Evolutionary conservation across 2,888 invertebrate genomes (phyloP).

Genomic region (Pharmacophagus antenor): DNA sequence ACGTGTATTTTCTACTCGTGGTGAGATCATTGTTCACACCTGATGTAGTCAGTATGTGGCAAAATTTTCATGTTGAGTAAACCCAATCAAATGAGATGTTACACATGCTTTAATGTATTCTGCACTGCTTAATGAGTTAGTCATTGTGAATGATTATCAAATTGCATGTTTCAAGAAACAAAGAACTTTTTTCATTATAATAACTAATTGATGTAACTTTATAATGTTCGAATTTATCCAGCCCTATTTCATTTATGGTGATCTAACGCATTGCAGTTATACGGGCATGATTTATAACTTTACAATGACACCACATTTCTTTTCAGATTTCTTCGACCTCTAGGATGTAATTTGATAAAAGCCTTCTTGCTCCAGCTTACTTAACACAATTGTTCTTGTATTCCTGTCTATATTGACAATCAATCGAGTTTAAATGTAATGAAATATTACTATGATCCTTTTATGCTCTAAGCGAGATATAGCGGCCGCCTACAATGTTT

Average conservation of each 20-base stretch:
- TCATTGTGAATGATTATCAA: too few relatives aligned
- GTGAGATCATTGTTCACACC: neutral
- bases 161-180: too few relatives aligned
- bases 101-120: too few relatives aligned
- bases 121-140: too few relatives aligned
- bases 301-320: slow-evolving; percentile 10
- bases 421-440: neutral
- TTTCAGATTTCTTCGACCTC: slow-evolving; percentile 13
- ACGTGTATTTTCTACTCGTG: neutral
- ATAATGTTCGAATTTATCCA: neutral
- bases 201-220: neutral
- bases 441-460: neutral
- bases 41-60: neutral
- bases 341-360: slow-evolving; percentile 19
- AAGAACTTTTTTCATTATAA: neutral
- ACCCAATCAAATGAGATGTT: too few relatives aligned
- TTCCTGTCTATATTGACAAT: neutral
- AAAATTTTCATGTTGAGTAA: neutral
- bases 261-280: slow-evolving; percentile 10
- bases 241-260: neutral
- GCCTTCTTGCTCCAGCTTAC: neutral
- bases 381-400: neutral
- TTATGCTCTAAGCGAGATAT: too few relatives aligned
- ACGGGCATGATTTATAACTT: slow-evolving; percentile 11
- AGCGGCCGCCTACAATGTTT: too few relatives aligned